Evolutionary conservation across 2,888 invertebrate species (phyloP), one percentile per base, ranked within the genome.

Genomic region (Artemia sinica): DNA sequence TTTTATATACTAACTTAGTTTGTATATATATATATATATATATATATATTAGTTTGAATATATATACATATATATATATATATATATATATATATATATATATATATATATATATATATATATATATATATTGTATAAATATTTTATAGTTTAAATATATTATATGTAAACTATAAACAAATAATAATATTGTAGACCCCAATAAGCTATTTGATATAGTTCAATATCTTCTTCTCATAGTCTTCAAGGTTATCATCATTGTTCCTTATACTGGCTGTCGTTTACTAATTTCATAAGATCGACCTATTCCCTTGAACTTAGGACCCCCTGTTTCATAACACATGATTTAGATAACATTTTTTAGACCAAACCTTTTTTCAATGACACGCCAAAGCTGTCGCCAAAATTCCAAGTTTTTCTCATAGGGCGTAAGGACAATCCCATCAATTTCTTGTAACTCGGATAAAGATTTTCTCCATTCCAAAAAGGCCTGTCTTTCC

Each of bases 371-470:
- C 77, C 82, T 84, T 74, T 90, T 85, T 78, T 99, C 98, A n/a
- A 98, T 84, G 0, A 98, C 97, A 74, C 97, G 84, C 98, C 98
- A 99, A 50, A 99, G 78, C 77, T 99, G 98, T 67, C 95, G 84
- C 98, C 98, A 98, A 74, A 98, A 90, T 77, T 98, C 95, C 28
- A 97, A 78, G 79, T 98, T 99, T 75, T 92, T 89, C 76, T 99
- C 98, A 78, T 93, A 98, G 0, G 98, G 98, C 0, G 98, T 99
- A 72, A 98, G 79, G 0, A 89, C 81, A 4, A 96, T 81, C 0
- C 86, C 86, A 66, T 93, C 85, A 14, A 84, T 82, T 73, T 90
- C 88, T 77, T 88, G 89, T 14, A 92, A 76, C 49, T 84, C 77
- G 5, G 92, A 87, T 69, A 98, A 80, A 69, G 85, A 82, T 67